Evolutionary conservation across 2,113 vertebrate species (phyloP), one percentile per base, ranked within the genome.

Genomic region (Scortum barcoo): DNA sequence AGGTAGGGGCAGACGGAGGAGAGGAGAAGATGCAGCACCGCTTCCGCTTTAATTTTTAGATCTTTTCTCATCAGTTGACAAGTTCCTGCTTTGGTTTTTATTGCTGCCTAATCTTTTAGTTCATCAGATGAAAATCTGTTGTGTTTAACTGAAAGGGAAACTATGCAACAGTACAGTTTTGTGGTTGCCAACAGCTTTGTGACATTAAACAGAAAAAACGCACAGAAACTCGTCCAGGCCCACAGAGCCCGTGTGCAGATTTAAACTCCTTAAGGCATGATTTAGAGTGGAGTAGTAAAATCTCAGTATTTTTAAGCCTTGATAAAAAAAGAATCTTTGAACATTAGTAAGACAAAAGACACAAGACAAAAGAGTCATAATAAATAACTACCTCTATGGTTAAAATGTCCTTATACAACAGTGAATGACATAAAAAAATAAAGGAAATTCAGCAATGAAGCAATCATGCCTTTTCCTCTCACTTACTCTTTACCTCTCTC

Each of bases 141-240:
- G n/a, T 51, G 36, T 50, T 50, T 67, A 5, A 12, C 68, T 38
- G 22, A 72, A 66, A 38, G 17, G n/a, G 38, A 56, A 67, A 28
- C 28, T 44, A 42, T 53, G 58, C 38, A 30, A 19, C 4, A 46
- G 16, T 7, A n/a, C 20, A 46, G 19, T 19, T 77, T 20, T 53
- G 40, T 33, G 24, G n/a, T 28, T 65, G 17, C 14, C 46, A 54
- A 65, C 33, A 46, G 26, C 13, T 57, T 66, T 57, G 50, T 46
- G 51, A 54, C 48, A 38, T 75, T 74, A 51, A 63, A 75, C 60
- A 53, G 60, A 76, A 54, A 42, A 28, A 22, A 53, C 20, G 36
- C n/a, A 36, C 5, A 6, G 36, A 69, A 68, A 33, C 28, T 17
- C 7, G 0, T 30, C 53, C 17, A 57, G 38, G 5, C 36, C 5